Evolutionary conservation across 2,888 invertebrate genomes (phyloP).

Genomic region (Agrotis ipsilon): DNA sequence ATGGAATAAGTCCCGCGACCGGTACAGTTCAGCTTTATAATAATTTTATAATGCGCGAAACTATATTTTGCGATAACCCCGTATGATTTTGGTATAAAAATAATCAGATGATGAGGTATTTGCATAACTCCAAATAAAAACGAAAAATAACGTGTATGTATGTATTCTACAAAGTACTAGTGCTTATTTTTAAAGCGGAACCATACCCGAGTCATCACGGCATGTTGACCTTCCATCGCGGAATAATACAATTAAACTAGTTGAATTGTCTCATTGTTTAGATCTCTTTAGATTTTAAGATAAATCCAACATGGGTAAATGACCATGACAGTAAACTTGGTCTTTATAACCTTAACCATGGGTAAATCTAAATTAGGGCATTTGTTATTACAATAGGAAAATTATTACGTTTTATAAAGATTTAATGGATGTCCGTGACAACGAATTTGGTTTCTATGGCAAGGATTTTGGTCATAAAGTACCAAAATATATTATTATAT

Average conservation of each 20-base stretch:
- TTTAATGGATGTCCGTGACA: slow-evolving; percentile 12
- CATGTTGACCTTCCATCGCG: neutral
- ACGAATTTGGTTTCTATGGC: neutral
- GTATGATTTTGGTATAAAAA: too few relatives aligned
- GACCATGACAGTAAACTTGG: slow-evolving; percentile 33
- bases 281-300: slow-evolving; percentile 16
- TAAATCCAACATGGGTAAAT: slow-evolving; percentile 6
- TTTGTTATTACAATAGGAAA: slow-evolving; percentile 17
- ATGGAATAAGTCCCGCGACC: too few relatives aligned
- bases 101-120: too few relatives aligned
- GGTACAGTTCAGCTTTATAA: too few relatives aligned
- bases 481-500: neutral
- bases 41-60: too few relatives aligned
- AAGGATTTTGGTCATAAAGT: neutral
- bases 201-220: neutral
- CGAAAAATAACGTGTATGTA: too few relatives aligned
- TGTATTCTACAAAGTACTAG: too few relatives aligned
- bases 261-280: slow-evolving; percentile 24
- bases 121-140: too few relatives aligned
- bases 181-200: neutral
- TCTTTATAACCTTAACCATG: slow-evolving; percentile 8
- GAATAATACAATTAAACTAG: slow-evolving; percentile 23
- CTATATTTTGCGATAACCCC: too few relatives aligned
- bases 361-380: slow-evolving; percentile 23
- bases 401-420: neutral